These are phyloP conservation scores for Diuraphis noxia DNA, from an alignment of 1,140 invertebrate genomes.

Conservation along the genomic window DNA sequence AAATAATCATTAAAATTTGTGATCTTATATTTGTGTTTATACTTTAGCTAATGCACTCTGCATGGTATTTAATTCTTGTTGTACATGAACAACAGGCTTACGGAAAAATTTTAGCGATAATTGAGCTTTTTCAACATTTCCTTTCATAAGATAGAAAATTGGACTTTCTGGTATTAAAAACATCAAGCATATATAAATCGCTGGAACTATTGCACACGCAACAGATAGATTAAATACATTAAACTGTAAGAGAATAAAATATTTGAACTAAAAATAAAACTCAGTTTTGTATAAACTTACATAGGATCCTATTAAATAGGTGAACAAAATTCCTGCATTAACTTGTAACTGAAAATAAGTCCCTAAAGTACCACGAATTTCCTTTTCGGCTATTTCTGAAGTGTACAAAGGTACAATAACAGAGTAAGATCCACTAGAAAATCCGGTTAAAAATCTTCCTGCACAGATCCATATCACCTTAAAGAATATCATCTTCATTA, in stretches of 20 bases:
- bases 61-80: slow-evolving; percentile 15
- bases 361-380: slow-evolving; percentile 73
- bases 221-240: slow-evolving; percentile 71
- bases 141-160: slow-evolving; percentile 68
- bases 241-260: slow-evolving; percentile 59
- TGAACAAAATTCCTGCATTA: slow-evolving; percentile 68
- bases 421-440: slow-evolving; percentile 76
- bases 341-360: slow-evolving; percentile 63
- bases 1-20: background rate
- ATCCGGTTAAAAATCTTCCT: slow-evolving; percentile 75
- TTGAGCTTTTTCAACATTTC: slow-evolving; percentile 64
- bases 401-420: slow-evolving; percentile 79
- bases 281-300: slow-evolving; percentile 58
- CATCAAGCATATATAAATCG: slow-evolving; percentile 68
- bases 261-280: slow-evolving; percentile 28
- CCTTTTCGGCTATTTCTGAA: slow-evolving; percentile 78
- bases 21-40: background rate
- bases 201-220: slow-evolving; percentile 69
- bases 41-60: slow-evolving; percentile 16
- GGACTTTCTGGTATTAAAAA: slow-evolving; percentile 83
- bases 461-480: slow-evolving; percentile 68
- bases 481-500: slow-evolving; percentile 35
- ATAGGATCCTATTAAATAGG: slow-evolving; percentile 64
- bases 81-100: slow-evolving; percentile 61
- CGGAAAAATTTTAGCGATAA: slow-evolving; percentile 69